Evolutionary conservation across 2,113 vertebrate genomes (phyloP), one percentile per base, ranked within the genome.

Genomic region (Odocoileus hemionus): DNA sequence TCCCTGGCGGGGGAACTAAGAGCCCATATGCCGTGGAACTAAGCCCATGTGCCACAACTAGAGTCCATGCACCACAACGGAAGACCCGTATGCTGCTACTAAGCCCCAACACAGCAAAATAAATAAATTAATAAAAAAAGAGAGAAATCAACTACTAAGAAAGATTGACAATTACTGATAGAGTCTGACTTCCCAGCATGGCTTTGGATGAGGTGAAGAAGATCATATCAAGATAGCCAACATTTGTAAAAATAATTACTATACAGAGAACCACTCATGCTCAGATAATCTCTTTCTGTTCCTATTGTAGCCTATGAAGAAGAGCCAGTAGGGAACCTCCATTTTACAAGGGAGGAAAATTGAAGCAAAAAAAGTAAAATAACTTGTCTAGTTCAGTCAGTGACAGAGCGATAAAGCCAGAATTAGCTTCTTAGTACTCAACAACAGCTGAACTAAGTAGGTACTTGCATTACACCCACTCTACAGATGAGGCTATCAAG

Each of bases 201-300:
- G 1, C 36, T 5, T 26, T 9, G 52, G 57, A 4, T 1, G n/a
- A 36, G 58, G 45, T 33, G 19, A 39, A 17, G 21, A 36, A 50
- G 30, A 3, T 8, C 33, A 1, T 2, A 28, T 36, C 0, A 9
- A 21, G 19, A 6, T 1, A 36, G 23, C 50, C 87, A 33, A 2
- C 39, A 13, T 47, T 28, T 36, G n/a, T 28, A 7, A 1, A 60
- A 50, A 50, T 0, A 8, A 7, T 28, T 61, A 2, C 26, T 10
- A 7, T 7, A 3, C 3, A 5, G 2, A 6, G 23, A 3, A 1
- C 1, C 30, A 1, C 17, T 43, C 57, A 0, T 2, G 5, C 33
- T 17, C 17, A 3, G 30, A 17, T 7, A 1, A 10, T 28, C 13
- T 21, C 10, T 6, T 61, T 14, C 45, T 3, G 0, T 23, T 50